Conservation (phyloP, 2,888 invertebrate genomes). For the Agelastica alni region DNA sequence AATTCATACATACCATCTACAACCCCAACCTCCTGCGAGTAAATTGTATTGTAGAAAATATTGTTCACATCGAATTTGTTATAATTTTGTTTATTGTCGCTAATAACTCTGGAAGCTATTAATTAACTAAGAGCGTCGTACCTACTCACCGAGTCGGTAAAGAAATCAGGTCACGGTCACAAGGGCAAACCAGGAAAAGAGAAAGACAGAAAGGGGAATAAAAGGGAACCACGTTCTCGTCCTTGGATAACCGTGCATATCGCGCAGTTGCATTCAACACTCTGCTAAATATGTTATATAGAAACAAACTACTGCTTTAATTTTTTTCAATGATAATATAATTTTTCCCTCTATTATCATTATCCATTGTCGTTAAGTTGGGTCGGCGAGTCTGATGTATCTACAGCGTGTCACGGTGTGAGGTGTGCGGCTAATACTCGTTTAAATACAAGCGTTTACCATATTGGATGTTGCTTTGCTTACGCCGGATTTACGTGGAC, state of each 20-base stretch:
- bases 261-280: neutral
- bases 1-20: too few relatives aligned
- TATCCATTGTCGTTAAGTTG: neutral
- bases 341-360: too few relatives aligned
- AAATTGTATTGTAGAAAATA: too few relatives aligned
- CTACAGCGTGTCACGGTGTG: neutral
- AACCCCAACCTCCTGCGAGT: too few relatives aligned
- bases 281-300: neutral
- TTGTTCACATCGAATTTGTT: too few relatives aligned
- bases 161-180: neutral
- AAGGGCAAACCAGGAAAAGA: neutral
- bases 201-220: neutral
- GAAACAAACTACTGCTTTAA: neutral
- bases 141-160: too few relatives aligned
- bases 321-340: neutral
- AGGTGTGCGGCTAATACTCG: neutral
- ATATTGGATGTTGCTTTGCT: neutral
- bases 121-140: too few relatives aligned
- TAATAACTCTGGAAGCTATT: too few relatives aligned
- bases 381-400: neutral
- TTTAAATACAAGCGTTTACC: neutral
- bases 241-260: neutral
- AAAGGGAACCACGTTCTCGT: neutral
- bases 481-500: too few relatives aligned
- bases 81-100: too few relatives aligned